Evolutionary conservation across 37 sponge, comb jelly and placozoan species (phyloP).

Genomic region (Geodia barretti): DNA sequence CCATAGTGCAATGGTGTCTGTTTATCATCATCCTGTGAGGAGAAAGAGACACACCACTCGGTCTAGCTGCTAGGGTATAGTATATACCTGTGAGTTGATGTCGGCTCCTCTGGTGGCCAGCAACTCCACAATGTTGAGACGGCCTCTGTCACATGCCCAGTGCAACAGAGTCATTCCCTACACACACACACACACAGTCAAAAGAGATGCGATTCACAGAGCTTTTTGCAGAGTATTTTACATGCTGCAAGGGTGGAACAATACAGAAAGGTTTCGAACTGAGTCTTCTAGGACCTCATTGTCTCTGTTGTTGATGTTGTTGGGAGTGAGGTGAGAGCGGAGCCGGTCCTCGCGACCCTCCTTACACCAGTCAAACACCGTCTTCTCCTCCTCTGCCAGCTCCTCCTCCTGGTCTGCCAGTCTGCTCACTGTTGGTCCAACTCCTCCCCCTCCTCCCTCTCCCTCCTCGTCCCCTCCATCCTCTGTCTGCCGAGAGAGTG

Average conservation of each 20-base stretch:
- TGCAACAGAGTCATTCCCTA: constrained; percentile 81
- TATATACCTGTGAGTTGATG: constrained; percentile 58
- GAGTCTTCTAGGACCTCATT: constrained; percentile 43
- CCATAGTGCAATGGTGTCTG: constrained; percentile 85
- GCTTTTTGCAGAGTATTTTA: too few species aligned
- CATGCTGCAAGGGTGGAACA: too few species aligned
- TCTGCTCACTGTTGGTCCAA: constrained; percentile 65
- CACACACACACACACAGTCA: not conserved
- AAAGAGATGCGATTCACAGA: too few species aligned
- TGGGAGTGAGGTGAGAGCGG: constrained; percentile 6
- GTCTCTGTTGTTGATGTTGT: constrained; percentile 42
- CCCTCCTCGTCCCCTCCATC: not conserved
- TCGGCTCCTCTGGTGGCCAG: constrained; percentile 59
- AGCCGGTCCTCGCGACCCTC: constrained; percentile 65
- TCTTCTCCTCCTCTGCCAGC: constrained; percentile 68
- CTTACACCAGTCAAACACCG: constrained; percentile 86
- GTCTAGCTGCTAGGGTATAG: not conserved
- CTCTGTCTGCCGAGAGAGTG: not conserved
- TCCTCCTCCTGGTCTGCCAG: constrained; percentile 31
- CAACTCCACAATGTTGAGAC: constrained; percentile 49
- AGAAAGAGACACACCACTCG: not conserved
- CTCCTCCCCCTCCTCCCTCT: constrained; percentile 12
- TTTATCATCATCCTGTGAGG: constrained; percentile 54
- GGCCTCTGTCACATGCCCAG: constrained; percentile 90
- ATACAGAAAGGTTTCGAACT: not conserved